Conservation (phyloP, 2,797 vertebrate genomes). For the Chelmon rostratus region DNA sequence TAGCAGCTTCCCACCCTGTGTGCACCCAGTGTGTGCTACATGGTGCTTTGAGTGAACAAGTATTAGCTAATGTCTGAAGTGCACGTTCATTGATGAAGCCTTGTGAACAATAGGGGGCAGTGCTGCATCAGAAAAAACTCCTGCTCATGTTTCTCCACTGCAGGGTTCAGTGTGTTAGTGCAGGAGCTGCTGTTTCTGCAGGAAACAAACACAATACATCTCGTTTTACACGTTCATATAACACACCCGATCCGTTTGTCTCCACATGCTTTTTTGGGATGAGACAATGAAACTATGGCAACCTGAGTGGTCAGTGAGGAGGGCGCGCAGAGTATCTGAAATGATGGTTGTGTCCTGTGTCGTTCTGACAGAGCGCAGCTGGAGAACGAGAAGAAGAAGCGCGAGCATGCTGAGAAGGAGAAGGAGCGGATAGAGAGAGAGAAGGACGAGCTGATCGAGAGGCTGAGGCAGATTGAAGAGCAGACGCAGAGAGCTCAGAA, state of each 20-base stretch:
- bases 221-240: background rate
- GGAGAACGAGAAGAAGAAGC: conserved; percentile 98
- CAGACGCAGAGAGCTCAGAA: conserved; percentile 96
- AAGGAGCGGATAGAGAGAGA: conserved; percentile 97
- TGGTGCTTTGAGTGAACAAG: background rate
- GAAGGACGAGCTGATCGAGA: conserved; percentile 96
- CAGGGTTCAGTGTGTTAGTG: background rate
- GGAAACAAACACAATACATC: background rate
- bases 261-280: background rate
- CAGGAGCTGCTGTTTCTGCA: background rate
- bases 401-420: conserved; percentile 95
- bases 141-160: background rate
- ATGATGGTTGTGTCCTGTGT: background rate
- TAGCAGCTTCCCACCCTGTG: background rate
- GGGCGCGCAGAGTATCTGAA: background rate
- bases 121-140: background rate
- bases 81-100: background rate
- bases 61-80: background rate
- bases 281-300: background rate
- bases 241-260: background rate
- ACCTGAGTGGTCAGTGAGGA: background rate
- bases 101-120: conserved; percentile 39
- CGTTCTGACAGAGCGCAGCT: conserved; percentile 89
- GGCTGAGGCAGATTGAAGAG: conserved; percentile 94
- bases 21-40: background rate